Evolutionary conservation across 2,113 vertebrate species (phyloP).

Genomic region (Leucosticte australis): DNA sequence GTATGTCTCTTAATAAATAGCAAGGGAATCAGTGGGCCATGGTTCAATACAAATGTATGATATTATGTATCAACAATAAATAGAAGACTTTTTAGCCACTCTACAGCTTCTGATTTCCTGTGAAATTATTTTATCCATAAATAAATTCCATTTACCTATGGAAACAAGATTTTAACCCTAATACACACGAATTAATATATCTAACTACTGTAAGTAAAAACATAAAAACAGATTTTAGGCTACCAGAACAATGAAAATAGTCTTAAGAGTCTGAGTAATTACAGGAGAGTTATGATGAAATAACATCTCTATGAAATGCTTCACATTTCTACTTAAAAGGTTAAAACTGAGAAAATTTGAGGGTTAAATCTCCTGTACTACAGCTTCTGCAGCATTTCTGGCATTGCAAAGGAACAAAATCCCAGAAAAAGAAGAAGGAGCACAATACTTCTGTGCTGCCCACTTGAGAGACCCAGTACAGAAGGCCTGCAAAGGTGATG

Average conservation of each 20-base stretch:
- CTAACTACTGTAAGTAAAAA: background rate
- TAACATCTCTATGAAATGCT: fast-evolving
- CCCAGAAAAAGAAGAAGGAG: background rate
- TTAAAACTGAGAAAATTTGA: background rate
- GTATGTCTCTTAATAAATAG: background rate
- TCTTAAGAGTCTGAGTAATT: background rate
- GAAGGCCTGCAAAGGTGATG: background rate
- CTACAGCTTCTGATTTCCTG: background rate
- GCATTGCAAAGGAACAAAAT: background rate
- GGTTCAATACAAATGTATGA: background rate
- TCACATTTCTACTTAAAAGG: background rate
- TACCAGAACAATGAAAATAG: background rate
- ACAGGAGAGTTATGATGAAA: background rate
- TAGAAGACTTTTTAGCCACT: background rate
- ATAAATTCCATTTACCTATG: background rate
- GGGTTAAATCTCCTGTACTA: background rate
- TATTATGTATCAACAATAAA: background rate
- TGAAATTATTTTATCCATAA: background rate
- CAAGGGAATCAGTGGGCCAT: background rate
- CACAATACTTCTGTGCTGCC: background rate
- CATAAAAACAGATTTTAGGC: background rate
- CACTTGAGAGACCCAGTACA: background rate
- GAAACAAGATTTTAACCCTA: background rate
- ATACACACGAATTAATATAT: background rate
- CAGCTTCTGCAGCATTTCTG: background rate